Evolutionary conservation across 2,113 vertebrate genomes (phyloP).

Genomic region (Pygoscelis antarcticus): DNA sequence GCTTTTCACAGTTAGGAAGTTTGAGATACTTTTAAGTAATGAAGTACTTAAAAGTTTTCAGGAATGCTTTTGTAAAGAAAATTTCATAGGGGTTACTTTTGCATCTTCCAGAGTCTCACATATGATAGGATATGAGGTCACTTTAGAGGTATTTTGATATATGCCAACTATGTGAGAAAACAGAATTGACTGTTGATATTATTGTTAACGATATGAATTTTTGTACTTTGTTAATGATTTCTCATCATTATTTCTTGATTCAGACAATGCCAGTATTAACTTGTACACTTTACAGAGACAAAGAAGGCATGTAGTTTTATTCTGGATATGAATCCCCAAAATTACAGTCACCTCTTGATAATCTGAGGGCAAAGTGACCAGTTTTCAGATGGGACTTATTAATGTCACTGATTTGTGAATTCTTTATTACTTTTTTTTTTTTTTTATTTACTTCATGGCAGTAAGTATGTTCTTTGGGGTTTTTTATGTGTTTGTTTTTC

Average conservation of each 20-base stretch:
- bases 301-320: background rate
- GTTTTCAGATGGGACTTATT: background rate
- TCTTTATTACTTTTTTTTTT: background rate
- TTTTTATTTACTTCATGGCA: background rate
- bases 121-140: background rate
- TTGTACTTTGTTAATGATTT: background rate
- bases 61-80: background rate
- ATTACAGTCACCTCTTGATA: background rate
- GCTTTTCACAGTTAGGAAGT: background rate
- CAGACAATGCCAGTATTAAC: background rate
- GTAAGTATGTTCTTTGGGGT: background rate
- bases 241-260: background rate
- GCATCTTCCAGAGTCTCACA: background rate
- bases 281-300: background rate
- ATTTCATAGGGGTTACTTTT: background rate
- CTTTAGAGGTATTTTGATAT: background rate
- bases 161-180: background rate
- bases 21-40: background rate
- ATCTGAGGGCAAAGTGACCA: background rate
- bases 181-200: background rate
- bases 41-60: background rate
- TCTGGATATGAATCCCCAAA: background rate
- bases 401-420: background rate
- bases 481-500: background rate
- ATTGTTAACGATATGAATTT: accelerated